Base-by-base conservation (phyloP, 2,797 vertebrate species). In the Epinephelus awoara region DNA sequence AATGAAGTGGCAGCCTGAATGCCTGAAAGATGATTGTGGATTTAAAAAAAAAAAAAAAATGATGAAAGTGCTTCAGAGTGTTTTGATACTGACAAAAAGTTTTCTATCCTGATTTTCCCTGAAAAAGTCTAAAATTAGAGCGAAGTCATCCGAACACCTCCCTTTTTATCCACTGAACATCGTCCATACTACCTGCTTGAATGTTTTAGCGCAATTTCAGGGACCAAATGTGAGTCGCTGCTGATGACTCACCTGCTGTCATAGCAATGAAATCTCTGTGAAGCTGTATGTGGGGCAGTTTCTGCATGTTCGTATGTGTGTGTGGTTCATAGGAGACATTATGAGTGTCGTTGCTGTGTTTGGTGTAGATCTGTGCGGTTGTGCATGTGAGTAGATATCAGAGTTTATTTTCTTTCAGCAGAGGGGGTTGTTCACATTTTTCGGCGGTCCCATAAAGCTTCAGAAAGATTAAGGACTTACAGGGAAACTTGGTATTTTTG, bases 151-250 rank as follows among this genome's bases (percentile, higher is more conserved):
- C 23, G 12, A 51, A 2, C 0, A 5, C 15, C 7, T 19, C 21
- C 3, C 21, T 25, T 42, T 57, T 54, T 57, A 34, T 40, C 58
- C 65, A 11, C 63, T 72, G 40, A 56, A 55, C 67, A 69, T 72
- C 17, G 17, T 50, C 51, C 77, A 19, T 11, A 47, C 15, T 34
- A 34, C 63, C 71, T 14, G n/a, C 67, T 69, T 80, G 78, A 93
- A 91, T 91, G 87, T 90, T 85, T 88, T 67, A 62, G 75, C 77
- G 85, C 71, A 67, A 80, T 72, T 72, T 91, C 90, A 92, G 86
- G 85, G 88, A 90, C 90, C 89, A 91, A 90, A 79, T 44, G 75
- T 86, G 80, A 86, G 88, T 67, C 63, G 52, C 50, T 69, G 66
- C 47, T 55, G 67, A 74, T 79, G 83, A 83, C 75, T 85, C 89